A percentile compares a stretch with the other conserved stretches of the same genome.
Conservation (phyloP, 2,888 invertebrate species). For the Sphaerophoria taeniata region DNA sequence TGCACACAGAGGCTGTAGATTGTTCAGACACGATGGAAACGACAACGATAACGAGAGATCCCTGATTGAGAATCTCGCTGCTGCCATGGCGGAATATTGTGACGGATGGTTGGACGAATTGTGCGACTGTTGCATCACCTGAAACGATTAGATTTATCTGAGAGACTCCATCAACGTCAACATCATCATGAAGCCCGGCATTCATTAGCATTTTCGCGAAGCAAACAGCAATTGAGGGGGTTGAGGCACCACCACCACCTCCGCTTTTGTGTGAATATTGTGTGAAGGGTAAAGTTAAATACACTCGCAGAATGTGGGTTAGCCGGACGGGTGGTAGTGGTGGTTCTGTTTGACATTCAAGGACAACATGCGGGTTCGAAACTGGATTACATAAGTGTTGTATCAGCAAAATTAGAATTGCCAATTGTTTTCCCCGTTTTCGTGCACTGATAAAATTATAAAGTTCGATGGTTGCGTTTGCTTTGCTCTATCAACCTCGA, state of each 20-base stretch:
- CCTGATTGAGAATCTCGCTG: slow-evolving; percentile 40
- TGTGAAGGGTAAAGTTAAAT: slow-evolving; percentile 67
- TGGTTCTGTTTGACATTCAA: slow-evolving; percentile 38
- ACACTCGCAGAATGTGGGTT: slow-evolving; percentile 65
- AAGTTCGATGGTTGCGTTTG: slow-evolving; percentile 5
- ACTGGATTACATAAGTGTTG: background rate
- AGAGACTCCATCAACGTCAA: slow-evolving; percentile 57
- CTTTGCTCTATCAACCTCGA: background rate
- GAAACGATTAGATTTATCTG: slow-evolving; percentile 60
- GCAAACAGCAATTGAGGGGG: background rate
- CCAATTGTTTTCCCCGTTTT: slow-evolving; percentile 34
- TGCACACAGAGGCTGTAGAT: background rate
- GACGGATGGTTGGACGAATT: slow-evolving; percentile 62
- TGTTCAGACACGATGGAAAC: background rate
- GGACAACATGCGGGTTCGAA: slow-evolving; percentile 22
- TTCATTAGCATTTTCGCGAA: slow-evolving; percentile 53
- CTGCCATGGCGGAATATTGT: slow-evolving; percentile 57
- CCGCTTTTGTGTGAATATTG: background rate
- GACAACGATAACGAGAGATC: slow-evolving; percentile 18
- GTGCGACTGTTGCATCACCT: slow-evolving; percentile 63
- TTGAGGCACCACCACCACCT: background rate
- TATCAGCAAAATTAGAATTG: slow-evolving; percentile 49
- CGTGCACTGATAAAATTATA: slow-evolving; percentile 51
- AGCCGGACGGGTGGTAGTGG: slow-evolving; percentile 37
- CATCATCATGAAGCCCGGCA: slow-evolving; percentile 42